These are phyloP conservation scores for Cyclura pinguis DNA, from an alignment of 2,797 vertebrate genomes.

Conservation along the genomic window DNA sequence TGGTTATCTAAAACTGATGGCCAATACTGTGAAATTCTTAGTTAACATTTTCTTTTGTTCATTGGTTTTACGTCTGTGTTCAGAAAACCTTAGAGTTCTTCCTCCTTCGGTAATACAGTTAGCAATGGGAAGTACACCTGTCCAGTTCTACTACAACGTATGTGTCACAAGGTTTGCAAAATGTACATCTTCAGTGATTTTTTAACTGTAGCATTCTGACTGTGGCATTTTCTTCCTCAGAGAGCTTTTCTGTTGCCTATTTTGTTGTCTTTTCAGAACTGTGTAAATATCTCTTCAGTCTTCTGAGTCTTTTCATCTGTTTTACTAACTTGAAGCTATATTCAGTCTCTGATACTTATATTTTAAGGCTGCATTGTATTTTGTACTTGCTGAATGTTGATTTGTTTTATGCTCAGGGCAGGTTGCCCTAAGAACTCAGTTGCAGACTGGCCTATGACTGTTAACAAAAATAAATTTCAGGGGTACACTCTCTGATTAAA, in stretches of 20 bases:
- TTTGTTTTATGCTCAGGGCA: not conserved
- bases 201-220: not conserved
- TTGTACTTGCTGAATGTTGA: not conserved
- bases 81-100: not conserved
- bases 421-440: not conserved
- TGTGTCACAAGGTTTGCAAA: not conserved
- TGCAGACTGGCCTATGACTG: not conserved
- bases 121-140: not conserved
- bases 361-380: not conserved
- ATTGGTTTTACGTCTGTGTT: not conserved
- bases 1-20: not conserved
- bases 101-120: not conserved
- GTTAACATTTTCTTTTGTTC: not conserved
- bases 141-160: no score
- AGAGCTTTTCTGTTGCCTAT: not conserved
- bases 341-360: not conserved
- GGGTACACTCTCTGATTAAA: not conserved
- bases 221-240: not conserved
- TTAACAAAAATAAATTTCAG: not conserved
- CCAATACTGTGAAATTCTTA: not conserved
- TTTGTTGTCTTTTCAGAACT: not conserved
- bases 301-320: not conserved
- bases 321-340: not conserved
- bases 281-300: not conserved
- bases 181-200: not conserved